Percentiles rank a stretch among this genome's conserved stretches.
Evolutionary conservation across 2,888 invertebrate genomes (phyloP).

Genomic region (Athripsodes cinereus): DNA sequence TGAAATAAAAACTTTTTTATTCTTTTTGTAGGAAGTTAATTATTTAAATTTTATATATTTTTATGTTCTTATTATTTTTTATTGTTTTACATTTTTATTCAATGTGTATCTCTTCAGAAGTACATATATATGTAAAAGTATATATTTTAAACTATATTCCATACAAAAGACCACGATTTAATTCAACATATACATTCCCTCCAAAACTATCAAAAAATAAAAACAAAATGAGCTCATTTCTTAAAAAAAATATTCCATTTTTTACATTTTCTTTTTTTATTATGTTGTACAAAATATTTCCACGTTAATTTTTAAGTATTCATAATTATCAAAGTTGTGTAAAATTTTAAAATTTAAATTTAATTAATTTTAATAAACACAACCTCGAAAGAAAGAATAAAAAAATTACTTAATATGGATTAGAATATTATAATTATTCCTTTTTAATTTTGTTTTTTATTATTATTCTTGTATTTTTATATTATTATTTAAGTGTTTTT

Average conservation of each 20-base stretch:
- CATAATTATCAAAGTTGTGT: neutral
- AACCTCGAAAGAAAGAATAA: constrained; percentile 2
- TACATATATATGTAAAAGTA: neutral
- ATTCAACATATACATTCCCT: neutral
- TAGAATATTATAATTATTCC: neutral
- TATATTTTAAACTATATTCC: neutral
- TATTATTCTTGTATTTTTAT: constrained; percentile 1
- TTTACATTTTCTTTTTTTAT: neutral
- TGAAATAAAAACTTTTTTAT: too few species aligned
- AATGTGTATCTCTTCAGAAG: too few species aligned
- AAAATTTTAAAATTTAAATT: neutral
- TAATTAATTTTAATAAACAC: neutral
- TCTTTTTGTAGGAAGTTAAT: too few species aligned
- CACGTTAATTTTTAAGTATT: neutral
- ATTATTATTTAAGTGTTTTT: neutral
- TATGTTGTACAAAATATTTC: constrained; percentile 2
- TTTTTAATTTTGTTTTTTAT: neutral
- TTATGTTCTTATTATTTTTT: neutral
- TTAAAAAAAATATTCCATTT: neutral
- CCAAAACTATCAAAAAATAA: neutral
- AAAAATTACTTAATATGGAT: constrained; percentile 6
- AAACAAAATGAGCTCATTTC: neutral
- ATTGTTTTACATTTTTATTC: neutral
- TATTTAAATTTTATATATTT: neutral
- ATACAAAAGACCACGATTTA: neutral